Evolutionary conservation across 2,888 invertebrate genomes (phyloP), one percentile per base, ranked within the genome.

Genomic region (Stenichneumon culpator): DNA sequence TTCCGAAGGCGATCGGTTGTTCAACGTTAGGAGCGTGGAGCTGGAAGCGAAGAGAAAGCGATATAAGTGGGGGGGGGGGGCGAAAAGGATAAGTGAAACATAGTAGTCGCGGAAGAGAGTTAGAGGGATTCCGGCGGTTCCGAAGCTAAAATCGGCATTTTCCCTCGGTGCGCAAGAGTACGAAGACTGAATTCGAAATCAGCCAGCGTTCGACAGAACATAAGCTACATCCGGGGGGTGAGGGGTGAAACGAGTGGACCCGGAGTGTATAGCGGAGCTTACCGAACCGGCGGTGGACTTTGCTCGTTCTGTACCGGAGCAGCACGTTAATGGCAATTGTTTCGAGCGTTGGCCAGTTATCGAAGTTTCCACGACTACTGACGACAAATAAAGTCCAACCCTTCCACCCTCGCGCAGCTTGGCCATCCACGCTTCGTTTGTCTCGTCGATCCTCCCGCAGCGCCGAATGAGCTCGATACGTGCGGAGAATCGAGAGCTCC

Each of bases 291-390:
- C 2, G 25, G 22, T 70, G 22, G 65, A 75, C 69, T 77, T 72
- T 69, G 68, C 69, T 9, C 50, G 72, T 78, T 77, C 19, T 67
- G 11, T 69, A 68, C 22, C n/a, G 50, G 69, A 74, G 81, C 65
- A 68, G 69, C 81, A 78, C 77, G 78, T 81, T 81, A 72, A 78
- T 81, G 84, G 84, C 84, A 74, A 81, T 84, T 81, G 84, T 84
- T 84, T 84, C 73, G 73, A 84, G 81, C 78, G 73, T 74, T 78
- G 78, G 81, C 79, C 73, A 87, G 83, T 86, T 86, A 86, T 87
- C 84, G 81, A 87, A 87, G 83, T 86, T 85, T 79, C 73, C 73
- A 2, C 52, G 74, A 63, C 74, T 32, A 52, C 68, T 74, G 65
- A 85, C 78, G 86, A 85, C 83, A 82, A 83, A 87, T 86, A 84